These are phyloP conservation scores for Pseudochirops cupreus DNA, from an alignment of 2,797 vertebrate genomes.

Conservation along the genomic window DNA sequence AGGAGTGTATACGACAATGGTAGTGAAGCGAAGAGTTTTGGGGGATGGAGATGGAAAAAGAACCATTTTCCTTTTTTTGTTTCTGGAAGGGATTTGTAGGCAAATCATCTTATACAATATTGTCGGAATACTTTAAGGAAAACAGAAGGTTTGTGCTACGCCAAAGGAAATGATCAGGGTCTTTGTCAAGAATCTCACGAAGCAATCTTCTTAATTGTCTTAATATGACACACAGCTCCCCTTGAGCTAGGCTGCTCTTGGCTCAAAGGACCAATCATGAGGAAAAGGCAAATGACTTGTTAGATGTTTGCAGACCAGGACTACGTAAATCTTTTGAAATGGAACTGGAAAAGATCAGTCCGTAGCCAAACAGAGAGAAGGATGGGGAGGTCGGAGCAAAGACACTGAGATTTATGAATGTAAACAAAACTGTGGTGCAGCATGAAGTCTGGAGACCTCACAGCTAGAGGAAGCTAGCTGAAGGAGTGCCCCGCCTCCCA, in stretches of 20 bases:
- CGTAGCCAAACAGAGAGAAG: neutral
- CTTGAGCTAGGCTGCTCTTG: slow-evolving; percentile 45
- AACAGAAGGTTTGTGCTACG: slow-evolving; percentile 76
- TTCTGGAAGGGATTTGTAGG: slow-evolving; percentile 79
- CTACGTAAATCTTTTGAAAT: slow-evolving; percentile 49
- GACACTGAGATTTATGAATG: neutral
- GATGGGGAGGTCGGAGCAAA: slow-evolving; percentile 7
- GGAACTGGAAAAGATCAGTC: slow-evolving; percentile 37
- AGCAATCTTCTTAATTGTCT: slow-evolving; percentile 77
- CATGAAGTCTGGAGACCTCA: neutral
- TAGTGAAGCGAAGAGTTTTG: neutral
- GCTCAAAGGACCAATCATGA: slow-evolving; percentile 35
- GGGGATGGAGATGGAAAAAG: neutral
- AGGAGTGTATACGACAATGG: neutral
- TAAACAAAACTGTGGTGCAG: neutral
- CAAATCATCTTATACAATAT: slow-evolving; percentile 72
- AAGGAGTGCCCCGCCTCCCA: neutral
- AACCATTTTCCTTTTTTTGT: slow-evolving; percentile 75
- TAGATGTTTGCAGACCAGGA: slow-evolving; percentile 55
- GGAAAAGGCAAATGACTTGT: slow-evolving; percentile 63
- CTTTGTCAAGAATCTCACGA: slow-evolving; percentile 77
- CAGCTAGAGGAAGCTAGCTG: no score
- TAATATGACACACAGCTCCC: slow-evolving; percentile 70
- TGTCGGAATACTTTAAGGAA: slow-evolving; percentile 80
- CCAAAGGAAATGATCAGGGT: slow-evolving; percentile 75